Evolutionary conservation across 2,888 invertebrate species (phyloP).

Genomic region (Oscheius onirici): DNA sequence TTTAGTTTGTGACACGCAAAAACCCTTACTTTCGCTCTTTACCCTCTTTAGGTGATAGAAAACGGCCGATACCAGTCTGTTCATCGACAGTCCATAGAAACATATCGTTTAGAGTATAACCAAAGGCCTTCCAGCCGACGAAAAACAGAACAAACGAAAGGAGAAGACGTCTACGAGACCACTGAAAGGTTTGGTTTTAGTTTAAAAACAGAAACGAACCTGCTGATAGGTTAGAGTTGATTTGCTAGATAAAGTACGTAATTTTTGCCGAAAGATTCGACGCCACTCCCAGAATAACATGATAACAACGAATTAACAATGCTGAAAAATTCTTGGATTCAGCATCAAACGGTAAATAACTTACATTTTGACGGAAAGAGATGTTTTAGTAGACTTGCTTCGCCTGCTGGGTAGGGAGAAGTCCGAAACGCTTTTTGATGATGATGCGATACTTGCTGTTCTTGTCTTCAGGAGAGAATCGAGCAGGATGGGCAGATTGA

Average conservation of each 20-base stretch:
- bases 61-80: slow-evolving; percentile 49
- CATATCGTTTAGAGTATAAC: slow-evolving; percentile 59
- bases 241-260: slow-evolving; percentile 54
- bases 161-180: slow-evolving; percentile 59
- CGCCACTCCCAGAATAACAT: slow-evolving; percentile 61
- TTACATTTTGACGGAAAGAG: not conserved
- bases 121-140: slow-evolving; percentile 64
- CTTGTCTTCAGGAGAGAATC: slow-evolving; percentile 94
- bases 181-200: slow-evolving; percentile 45
- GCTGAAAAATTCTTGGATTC: not conserved
- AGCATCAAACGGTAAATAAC: not conserved
- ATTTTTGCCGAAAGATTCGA: slow-evolving; percentile 56
- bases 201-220: slow-evolving; percentile 33
- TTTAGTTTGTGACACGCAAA: not conserved
- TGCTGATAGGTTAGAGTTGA: slow-evolving; percentile 58
- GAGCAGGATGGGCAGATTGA: slow-evolving; percentile 89
- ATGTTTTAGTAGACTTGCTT: slow-evolving; percentile 58
- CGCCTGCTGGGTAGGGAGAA: slow-evolving; percentile 85
- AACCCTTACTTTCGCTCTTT: slow-evolving; percentile 46
- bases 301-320: slow-evolving; percentile 17
- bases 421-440: slow-evolving; percentile 87
- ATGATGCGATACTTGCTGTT: slow-evolving; percentile 87
- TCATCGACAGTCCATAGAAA: slow-evolving; percentile 60
- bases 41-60: slow-evolving; percentile 55
- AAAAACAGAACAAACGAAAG: slow-evolving; percentile 65